Evolutionary conservation across 2,797 vertebrate genomes (phyloP).

Genomic region (Bucorvus abyssinicus): DNA sequence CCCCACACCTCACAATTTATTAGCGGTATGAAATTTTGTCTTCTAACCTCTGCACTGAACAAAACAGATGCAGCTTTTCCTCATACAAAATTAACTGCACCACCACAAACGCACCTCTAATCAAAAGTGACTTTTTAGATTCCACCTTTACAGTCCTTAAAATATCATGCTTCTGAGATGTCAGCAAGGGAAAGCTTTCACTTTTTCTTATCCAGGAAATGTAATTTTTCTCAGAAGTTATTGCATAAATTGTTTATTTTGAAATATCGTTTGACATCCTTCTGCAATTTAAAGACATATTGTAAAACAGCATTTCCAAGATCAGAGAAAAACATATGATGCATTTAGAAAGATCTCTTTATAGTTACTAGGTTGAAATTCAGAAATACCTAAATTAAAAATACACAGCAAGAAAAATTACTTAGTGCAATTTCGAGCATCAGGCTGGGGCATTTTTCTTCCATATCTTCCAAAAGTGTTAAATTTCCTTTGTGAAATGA

Average conservation of each 20-base stretch:
- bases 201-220: background rate
- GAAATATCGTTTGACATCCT: background rate
- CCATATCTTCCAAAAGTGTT: background rate
- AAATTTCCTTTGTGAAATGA: background rate
- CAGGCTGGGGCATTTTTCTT: background rate
- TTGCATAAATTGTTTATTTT: conserved; percentile 9
- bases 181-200: background rate
- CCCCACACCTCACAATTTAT: background rate
- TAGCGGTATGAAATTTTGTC: background rate
- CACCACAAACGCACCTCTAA: background rate
- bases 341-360: background rate
- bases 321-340: background rate
- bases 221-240: background rate
- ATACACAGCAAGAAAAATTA: background rate
- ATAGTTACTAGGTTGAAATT: background rate
- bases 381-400: background rate
- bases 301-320: background rate
- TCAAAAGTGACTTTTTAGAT: conserved; percentile 14
- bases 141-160: background rate
- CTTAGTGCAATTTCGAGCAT: background rate
- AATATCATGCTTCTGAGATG: background rate
- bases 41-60: background rate
- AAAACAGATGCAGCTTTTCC: background rate
- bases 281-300: background rate
- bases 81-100: background rate